These are phyloP conservation scores for Crocodylus rhombifer DNA, from an alignment of 2,797 vertebrate genomes.

Conservation along the genomic window DNA sequence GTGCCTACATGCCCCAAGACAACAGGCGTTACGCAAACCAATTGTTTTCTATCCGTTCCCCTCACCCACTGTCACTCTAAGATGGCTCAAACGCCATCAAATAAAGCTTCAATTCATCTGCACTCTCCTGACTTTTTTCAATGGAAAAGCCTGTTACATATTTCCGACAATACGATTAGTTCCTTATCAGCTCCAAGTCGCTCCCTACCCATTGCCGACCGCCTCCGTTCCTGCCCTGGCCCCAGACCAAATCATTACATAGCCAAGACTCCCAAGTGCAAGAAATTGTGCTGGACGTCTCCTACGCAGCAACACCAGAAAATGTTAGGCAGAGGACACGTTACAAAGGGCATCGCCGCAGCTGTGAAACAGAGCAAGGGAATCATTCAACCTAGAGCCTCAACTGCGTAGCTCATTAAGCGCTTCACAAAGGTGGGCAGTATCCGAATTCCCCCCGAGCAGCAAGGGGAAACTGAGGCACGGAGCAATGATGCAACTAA, in stretches of 20 bases:
- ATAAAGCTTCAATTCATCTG: background rate
- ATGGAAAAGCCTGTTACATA: background rate
- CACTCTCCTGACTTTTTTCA: background rate
- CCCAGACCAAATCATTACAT: fast-evolving
- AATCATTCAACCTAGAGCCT: too few relatives aligned
- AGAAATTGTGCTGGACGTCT: too few relatives aligned
- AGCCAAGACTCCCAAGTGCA: background rate
- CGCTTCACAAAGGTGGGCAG: background rate
- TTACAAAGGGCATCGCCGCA: background rate
- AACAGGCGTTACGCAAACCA: background rate
- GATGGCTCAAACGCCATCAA: conserved; percentile 1
- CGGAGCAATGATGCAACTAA: background rate
- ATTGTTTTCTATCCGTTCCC: background rate
- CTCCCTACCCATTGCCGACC: background rate
- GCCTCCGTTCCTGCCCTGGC: background rate
- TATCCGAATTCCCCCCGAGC: background rate
- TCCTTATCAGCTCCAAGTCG: background rate
- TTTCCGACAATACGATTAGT: background rate
- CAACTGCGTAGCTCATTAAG: too few relatives aligned
- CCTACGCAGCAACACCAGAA: background rate
- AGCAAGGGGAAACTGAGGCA: background rate
- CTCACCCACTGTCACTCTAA: background rate
- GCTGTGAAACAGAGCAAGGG: background rate
- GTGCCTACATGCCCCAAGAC: background rate
- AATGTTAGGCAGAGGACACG: background rate